Evolutionary conservation across 37 sponge, comb jelly and placozoan species (phyloP), one percentile per base, ranked within the genome.

Genomic region (Axinella damicornis): DNA sequence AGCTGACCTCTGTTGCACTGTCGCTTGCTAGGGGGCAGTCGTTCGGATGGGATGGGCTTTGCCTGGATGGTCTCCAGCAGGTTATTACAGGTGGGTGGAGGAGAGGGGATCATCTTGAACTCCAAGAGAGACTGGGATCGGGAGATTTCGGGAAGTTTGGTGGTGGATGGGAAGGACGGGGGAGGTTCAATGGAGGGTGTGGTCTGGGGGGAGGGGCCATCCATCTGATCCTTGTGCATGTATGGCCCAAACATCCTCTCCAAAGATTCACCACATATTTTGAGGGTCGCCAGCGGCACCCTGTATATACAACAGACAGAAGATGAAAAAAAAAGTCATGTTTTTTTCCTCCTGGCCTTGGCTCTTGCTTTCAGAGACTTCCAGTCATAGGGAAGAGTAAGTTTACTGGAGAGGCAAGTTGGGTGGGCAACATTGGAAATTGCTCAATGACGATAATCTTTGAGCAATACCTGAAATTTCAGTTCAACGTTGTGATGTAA

Each of bases 51-150:
- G 58, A 74, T 35, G 31, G 81, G 66, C 20, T 64, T 33, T n/a
- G 56, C 32, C 11, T 68, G 77, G 41, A 88, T 37, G 59, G 77
- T 77, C 6, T 76, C 83, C 18, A 38, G 32, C 11, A 88, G 70
- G 63, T 54, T 69, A 1, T 35, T 58, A 69, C 30, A 75, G 21
- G 76, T 76, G 40, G 89, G 78, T 5, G 83, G 74, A 2, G 89
- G 89, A 31, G 89, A 88, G 14, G 67, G 70, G 31, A 75, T 55
- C 71, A 75, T 88, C 56, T 88, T 88, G 74, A 82, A 82, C 27
- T 82, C 89, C 15, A 82, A 58, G 15, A 88, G 89, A 31, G 82
- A 81, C 61, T 66, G 68, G 1, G 89, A 81, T n/a, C 76, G 39
- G 15, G 68, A 57, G 0, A 57, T 57, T 33, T 52, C 41, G 39